A percentile compares a stretch with the other conserved stretches of the same genome.
phyloP scores from a whole-genome alignment of 23 tunicate species.

The Trididemnum clinides region DNA sequence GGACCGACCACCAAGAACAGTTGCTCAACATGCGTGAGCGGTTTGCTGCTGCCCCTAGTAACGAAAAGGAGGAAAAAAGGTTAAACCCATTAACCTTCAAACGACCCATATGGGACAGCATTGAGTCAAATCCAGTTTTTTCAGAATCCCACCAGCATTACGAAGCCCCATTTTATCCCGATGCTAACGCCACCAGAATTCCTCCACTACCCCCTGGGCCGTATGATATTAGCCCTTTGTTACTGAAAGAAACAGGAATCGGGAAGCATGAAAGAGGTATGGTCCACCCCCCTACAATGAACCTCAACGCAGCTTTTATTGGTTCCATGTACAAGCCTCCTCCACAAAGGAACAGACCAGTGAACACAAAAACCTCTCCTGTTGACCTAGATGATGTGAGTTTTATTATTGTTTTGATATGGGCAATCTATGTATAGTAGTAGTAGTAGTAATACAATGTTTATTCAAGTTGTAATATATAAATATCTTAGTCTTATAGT shows the following conservation, averaged over 20 bases:
- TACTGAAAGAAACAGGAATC: not conserved
- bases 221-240: constrained; percentile 6
- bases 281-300: not conserved
- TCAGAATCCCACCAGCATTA: not conserved
- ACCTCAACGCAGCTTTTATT: not conserved
- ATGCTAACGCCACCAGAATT: not conserved
- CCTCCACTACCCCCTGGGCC: not conserved
- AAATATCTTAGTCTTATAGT: no score
- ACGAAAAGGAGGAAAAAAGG: constrained; percentile 8
- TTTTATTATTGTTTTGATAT: no score
- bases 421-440: no score
- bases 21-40: not conserved
- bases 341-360: not conserved
- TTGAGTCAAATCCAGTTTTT: not conserved
- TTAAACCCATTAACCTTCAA: not conserved
- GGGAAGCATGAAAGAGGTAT: not conserved
- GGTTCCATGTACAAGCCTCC: constrained; percentile 3
- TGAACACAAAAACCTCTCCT: constrained; percentile 36
- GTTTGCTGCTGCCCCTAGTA: not conserved
- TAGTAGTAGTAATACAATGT: no score
- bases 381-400: constrained; percentile 63
- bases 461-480: no score
- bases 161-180: constrained; percentile 9
- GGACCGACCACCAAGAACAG: not conserved
- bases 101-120: not conserved